Evolutionary conservation across 2,113 vertebrate species (phyloP).

Genomic region (Actenoides hombroni): DNA sequence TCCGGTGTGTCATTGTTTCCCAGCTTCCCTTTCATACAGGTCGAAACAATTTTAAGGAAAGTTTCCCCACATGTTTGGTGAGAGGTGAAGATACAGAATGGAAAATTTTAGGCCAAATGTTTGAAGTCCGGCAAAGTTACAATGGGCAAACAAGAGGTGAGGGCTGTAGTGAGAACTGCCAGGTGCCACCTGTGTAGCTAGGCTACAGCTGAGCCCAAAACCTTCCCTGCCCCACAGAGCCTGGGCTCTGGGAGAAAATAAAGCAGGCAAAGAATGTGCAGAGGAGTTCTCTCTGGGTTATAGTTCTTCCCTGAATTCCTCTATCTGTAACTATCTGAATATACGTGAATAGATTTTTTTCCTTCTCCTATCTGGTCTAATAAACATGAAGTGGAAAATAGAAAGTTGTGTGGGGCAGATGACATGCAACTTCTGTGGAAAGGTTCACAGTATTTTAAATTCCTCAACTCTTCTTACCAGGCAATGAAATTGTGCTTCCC

Average conservation of each 20-base stretch:
- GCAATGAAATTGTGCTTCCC: not conserved
- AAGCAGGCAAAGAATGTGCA: not conserved
- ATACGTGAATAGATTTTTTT: not conserved
- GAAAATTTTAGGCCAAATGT: constrained; percentile 32
- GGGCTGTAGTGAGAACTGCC: not conserved
- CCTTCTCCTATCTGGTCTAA: not conserved
- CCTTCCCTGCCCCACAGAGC: not conserved
- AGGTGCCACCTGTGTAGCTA: not conserved
- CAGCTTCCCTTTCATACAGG: not conserved
- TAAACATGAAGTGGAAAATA: not conserved
- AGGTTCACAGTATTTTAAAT: not conserved
- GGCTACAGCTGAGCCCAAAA: not conserved
- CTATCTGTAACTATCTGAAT: not conserved
- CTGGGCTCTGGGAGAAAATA: not conserved
- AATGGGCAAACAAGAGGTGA: constrained; percentile 7
- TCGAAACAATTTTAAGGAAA: not conserved
- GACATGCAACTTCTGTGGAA: not conserved
- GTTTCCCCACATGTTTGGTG: not conserved
- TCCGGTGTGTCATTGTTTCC: fast-evolving
- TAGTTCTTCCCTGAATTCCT: not conserved
- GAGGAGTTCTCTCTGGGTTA: not conserved
- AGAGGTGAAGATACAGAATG: not conserved
- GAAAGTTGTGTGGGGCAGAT: not conserved
- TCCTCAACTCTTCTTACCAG: not conserved
- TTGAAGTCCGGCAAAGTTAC: not conserved